phyloP scores from a whole-genome alignment of 2,113 vertebrate genomes.

The Zosterops lateralis region DNA sequence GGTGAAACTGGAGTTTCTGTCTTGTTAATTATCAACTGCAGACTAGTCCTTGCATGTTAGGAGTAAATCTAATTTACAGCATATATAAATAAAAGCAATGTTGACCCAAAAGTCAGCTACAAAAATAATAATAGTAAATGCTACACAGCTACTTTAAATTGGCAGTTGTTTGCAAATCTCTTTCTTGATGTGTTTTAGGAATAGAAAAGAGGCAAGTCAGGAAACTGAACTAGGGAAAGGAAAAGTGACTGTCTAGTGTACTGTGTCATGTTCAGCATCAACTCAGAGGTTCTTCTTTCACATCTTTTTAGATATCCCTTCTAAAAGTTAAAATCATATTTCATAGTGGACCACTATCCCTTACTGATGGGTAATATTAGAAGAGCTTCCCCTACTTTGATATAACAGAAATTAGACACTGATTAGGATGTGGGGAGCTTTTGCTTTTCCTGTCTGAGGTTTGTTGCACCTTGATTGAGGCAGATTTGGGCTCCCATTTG shows the following conservation, averaged over 20 bases:
- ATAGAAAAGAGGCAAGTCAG: background rate
- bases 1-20: constrained; percentile 1
- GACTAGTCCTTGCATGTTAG: background rate
- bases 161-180: background rate
- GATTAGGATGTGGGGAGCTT: background rate
- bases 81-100: background rate
- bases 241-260: background rate
- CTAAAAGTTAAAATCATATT: background rate
- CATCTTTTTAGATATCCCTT: background rate
- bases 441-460: background rate
- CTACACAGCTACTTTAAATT: background rate
- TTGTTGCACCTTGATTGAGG: background rate
- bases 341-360: background rate
- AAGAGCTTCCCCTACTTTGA: background rate
- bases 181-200: background rate
- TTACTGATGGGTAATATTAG: background rate
- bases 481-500: background rate
- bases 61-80: background rate
- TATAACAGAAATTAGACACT: background rate
- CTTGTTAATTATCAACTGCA: background rate
- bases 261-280: background rate
- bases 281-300: background rate
- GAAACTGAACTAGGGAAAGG: background rate
- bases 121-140: background rate
- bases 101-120: background rate